Conservation (phyloP, 2,888 invertebrate species). For the Cephus pulcher region DNA sequence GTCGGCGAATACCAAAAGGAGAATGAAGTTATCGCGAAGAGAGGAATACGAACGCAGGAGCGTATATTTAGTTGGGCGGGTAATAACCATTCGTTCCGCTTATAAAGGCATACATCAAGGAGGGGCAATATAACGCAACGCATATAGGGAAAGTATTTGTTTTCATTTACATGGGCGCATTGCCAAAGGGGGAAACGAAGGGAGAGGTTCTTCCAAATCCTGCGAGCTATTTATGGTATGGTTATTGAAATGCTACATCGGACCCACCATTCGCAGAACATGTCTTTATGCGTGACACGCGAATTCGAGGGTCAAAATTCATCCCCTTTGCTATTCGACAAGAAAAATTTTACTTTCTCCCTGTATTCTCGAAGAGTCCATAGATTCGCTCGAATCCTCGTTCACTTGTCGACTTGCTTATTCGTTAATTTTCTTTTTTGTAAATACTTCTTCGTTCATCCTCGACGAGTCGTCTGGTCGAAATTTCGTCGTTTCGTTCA, state of each 20-base stretch:
- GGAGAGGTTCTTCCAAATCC: slow-evolving; percentile 33
- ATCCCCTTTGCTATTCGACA: neutral
- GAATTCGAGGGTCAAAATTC: neutral
- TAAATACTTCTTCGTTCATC: neutral
- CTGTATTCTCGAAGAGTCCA: neutral
- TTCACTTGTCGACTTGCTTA: neutral
- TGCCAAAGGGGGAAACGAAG: slow-evolving; percentile 40
- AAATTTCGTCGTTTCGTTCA: too few relatives aligned
- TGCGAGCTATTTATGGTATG: slow-evolving; percentile 57
- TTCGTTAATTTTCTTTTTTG: neutral
- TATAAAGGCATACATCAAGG: slow-evolving; percentile 60
- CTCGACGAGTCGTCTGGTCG: too few relatives aligned
- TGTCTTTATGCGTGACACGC: slow-evolving; percentile 33
- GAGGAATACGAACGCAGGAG: slow-evolving; percentile 14
- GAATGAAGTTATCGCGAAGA: slow-evolving; percentile 25
- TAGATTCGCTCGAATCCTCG: neutral
- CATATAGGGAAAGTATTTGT: slow-evolving; percentile 53
- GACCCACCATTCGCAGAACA: slow-evolving; percentile 42
- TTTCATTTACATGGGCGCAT: slow-evolving; percentile 61
- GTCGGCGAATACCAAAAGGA: slow-evolving; percentile 2
- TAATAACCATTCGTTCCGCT: slow-evolving; percentile 62
- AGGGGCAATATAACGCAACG: slow-evolving; percentile 50
- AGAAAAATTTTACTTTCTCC: neutral
- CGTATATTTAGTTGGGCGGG: slow-evolving; percentile 32
- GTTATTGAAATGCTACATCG: slow-evolving; percentile 58